A percentile compares a stretch with the other conserved stretches of the same genome.
phyloP scores from a whole-genome alignment of 37 sponge, comb jelly and placozoan species.

The Bolinopsis microptera region DNA sequence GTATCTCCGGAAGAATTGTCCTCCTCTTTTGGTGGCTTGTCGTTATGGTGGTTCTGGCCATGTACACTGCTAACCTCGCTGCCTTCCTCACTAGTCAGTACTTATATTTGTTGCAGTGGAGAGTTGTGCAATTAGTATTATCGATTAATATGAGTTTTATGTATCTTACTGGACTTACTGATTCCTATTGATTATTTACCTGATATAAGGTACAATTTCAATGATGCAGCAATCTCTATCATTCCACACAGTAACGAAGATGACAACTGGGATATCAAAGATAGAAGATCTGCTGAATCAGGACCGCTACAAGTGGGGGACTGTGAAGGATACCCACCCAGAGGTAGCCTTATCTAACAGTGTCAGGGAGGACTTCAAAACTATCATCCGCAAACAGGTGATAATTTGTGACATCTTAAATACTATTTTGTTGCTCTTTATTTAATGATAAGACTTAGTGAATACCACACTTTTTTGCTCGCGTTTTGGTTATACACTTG shows the following conservation, averaged over 20 bases:
- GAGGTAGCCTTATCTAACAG: conserved; percentile 40
- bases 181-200: too few species aligned
- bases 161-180: too few species aligned
- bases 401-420: not conserved
- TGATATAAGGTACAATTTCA: too few species aligned
- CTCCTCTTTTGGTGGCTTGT: conserved; percentile 62
- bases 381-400: conserved; percentile 55
- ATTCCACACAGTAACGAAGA: conserved; percentile 43
- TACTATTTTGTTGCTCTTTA: not conserved
- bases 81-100: conserved; percentile 47
- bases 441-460: not conserved
- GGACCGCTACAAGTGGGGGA: conserved; percentile 10
- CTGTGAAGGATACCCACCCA: conserved; percentile 53
- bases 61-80: conserved; percentile 62
- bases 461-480: not conserved
- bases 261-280: conserved; percentile 47
- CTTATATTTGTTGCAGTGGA: too few species aligned
- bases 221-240: too few species aligned
- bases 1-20: conserved; percentile 39
- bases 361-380: conserved; percentile 45
- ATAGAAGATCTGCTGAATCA: conserved; percentile 47
- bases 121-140: too few species aligned
- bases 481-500: not conserved
- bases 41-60: conserved; percentile 21
- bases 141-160: too few species aligned